Percentiles rank a stretch among this genome's conserved stretches.
Conservation (phyloP, 2,797 vertebrate species). For the Anguilla anguilla region DNA sequence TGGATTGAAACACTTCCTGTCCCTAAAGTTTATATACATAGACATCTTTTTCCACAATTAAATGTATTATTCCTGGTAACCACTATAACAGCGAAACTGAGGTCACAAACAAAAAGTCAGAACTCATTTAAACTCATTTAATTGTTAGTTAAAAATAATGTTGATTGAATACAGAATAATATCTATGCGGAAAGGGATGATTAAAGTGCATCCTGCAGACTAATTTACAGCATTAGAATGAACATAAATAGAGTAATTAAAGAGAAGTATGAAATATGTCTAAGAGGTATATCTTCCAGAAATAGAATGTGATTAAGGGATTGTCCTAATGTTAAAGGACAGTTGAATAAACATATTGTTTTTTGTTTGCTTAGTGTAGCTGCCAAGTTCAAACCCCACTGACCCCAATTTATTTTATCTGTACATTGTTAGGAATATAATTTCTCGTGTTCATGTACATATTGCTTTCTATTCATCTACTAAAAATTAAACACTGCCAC, state of each 20-base stretch:
- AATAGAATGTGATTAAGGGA: neutral
- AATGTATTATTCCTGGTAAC: neutral
- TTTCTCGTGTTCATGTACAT: too few relatives aligned
- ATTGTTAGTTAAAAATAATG: neutral
- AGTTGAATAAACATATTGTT: neutral
- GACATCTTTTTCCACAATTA: neutral
- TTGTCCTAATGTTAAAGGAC: neutral
- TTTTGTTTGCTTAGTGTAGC: neutral
- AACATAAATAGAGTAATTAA: neutral
- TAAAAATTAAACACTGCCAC: too few relatives aligned
- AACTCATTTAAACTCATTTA: neutral
- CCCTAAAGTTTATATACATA: neutral
- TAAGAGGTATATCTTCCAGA: neutral
- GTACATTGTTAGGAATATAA: too few relatives aligned
- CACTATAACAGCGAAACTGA: neutral
- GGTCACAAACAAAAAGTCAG: neutral
- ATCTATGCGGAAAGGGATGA: neutral
- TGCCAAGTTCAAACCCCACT: too few relatives aligned
- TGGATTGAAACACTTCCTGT: neutral
- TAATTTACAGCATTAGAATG: neutral
- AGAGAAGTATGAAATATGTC: neutral
- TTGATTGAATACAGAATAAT: too few relatives aligned
- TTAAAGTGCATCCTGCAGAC: neutral
- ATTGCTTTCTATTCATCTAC: too few relatives aligned
- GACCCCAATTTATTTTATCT: too few relatives aligned